A percentile compares a stretch with the other conserved stretches of the same genome.
Evolutionary conservation across 1,140 invertebrate genomes (phyloP).

Genomic region (Ostrea edulis): DNA sequence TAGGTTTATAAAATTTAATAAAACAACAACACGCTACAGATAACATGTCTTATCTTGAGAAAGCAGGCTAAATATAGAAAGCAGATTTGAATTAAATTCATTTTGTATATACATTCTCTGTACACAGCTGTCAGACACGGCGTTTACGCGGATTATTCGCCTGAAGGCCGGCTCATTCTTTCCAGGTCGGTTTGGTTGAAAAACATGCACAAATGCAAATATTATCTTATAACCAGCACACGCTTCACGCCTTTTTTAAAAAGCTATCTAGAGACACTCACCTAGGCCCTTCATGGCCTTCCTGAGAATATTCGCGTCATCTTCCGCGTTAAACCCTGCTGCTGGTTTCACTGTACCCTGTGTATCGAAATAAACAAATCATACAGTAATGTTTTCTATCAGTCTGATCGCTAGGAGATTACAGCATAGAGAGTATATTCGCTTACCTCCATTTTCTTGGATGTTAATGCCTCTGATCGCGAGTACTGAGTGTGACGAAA

Average conservation of each 20-base stretch:
- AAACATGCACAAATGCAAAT: neutral
- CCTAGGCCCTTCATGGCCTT: constrained; percentile 78
- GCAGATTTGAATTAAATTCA: neutral
- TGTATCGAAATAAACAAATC: constrained; percentile 4
- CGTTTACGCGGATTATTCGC: neutral
- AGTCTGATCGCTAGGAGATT: too few relatives aligned
- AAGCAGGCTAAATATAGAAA: neutral
- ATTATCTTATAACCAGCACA: neutral
- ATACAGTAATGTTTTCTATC: too few relatives aligned
- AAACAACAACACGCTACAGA: neutral
- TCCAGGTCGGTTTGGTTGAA: neutral
- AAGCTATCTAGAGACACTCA: constrained; percentile 51
- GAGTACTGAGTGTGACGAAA: neutral
- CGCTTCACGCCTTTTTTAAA: neutral
- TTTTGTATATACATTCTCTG: neutral
- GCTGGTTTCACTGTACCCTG: constrained; percentile 71
- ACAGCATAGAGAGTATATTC: neutral
- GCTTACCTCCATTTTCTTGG: neutral
- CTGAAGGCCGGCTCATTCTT: neutral
- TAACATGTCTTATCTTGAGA: neutral
- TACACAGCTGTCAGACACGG: neutral
- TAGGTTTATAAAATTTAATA: neutral
- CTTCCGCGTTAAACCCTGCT: constrained; percentile 75
- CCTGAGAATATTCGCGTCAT: constrained; percentile 70
- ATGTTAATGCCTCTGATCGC: neutral